Conservation (phyloP, 2,888 invertebrate genomes). For the Spialia ferax region DNA sequence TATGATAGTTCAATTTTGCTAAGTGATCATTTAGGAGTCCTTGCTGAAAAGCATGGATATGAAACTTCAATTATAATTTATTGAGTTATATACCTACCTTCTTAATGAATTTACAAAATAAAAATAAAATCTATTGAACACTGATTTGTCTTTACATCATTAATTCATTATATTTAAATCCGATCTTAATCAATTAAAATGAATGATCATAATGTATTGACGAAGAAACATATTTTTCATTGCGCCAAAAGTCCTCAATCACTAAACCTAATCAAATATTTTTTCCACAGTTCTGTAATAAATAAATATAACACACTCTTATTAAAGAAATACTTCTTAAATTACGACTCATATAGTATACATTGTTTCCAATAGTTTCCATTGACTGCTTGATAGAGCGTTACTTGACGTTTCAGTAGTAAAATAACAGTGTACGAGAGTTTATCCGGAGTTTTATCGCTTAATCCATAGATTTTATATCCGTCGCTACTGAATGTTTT, state of each 20-base stretch:
- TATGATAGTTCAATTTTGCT: too few relatives aligned
- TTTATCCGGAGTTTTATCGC: constrained; percentile 66
- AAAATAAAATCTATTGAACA: too few relatives aligned
- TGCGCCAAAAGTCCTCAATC: not conserved
- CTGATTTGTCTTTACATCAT: too few relatives aligned
- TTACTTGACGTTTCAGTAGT: constrained; percentile 53
- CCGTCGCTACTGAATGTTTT: constrained; percentile 38
- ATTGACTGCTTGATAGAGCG: constrained; percentile 29
- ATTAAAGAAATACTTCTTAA: not conserved
- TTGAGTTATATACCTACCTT: too few relatives aligned
- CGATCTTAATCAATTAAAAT: too few relatives aligned
- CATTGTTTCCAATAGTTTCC: constrained; percentile 39
- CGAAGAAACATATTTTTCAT: too few relatives aligned
- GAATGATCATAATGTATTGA: too few relatives aligned
- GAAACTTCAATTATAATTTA: too few relatives aligned
- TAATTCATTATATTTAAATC: too few relatives aligned
- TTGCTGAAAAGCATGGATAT: too few relatives aligned
- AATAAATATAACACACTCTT: not conserved
- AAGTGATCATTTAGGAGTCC: too few relatives aligned
- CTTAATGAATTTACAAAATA: too few relatives aligned
- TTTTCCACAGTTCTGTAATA: not conserved
- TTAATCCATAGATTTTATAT: constrained; percentile 52
- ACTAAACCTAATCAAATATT: not conserved
- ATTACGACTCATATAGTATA: constrained; percentile 26
- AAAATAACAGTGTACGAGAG: constrained; percentile 63